Evolutionary conservation across 2,113 vertebrate genomes (phyloP).

Genomic region (Macrotis lagotis): DNA sequence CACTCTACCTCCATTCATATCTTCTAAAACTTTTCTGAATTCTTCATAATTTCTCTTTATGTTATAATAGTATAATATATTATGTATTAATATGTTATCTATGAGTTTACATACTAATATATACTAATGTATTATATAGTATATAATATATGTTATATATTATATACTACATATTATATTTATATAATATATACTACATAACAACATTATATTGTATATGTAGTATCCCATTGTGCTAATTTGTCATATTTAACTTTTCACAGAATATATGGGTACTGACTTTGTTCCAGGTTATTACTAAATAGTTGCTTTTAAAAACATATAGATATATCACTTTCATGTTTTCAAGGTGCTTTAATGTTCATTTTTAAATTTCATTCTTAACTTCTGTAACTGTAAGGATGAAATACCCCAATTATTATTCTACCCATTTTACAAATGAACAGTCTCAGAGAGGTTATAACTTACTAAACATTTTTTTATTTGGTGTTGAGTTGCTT

Average conservation of each 20-base stretch:
- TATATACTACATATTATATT: too few species aligned
- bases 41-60: neutral
- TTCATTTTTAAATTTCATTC: neutral
- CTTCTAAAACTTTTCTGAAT: neutral
- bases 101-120: too few species aligned
- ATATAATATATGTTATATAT: too few species aligned
- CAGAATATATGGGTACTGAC: neutral
- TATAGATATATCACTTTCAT: neutral
- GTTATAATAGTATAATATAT: too few species aligned
- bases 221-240: neutral
- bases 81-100: too few species aligned
- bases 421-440: neutral
- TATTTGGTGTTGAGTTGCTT: neutral
- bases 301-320: neutral
- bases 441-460: neutral
- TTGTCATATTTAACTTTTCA: neutral
- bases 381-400: neutral
- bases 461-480: neutral
- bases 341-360: neutral
- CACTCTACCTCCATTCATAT: neutral
- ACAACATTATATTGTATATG: too few species aligned
- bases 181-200: too few species aligned
- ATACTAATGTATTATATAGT: too few species aligned
- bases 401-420: neutral
- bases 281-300: neutral